Evolutionary conservation across 2,797 vertebrate species (phyloP), one percentile per base, ranked within the genome.

Genomic region (Bradypodion pumilum): DNA sequence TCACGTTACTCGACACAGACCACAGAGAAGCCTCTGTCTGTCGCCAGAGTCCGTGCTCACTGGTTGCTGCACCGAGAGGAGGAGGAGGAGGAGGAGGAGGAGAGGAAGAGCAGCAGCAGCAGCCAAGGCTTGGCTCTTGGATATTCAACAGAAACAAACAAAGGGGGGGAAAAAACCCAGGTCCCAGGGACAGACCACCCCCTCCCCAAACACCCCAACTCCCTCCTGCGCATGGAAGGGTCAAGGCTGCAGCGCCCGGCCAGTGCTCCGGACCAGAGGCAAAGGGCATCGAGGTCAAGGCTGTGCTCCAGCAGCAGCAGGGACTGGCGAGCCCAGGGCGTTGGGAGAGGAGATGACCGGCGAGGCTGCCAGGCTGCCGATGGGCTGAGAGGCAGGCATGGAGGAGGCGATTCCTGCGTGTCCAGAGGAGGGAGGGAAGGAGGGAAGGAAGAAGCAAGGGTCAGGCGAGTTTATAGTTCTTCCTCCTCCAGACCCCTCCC

Each of bases 341-440:
- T 96, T 97, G 29, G 97, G 96, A 89, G 96, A 96, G 91, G 97
- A 96, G 95, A 97, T 97, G 95, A 97, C 95, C 0, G 97, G 97
- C 32, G 97, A 97, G 88, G 96, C 97, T 81, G 96, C 96, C 80
- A 97, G 96, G 95, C 95, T 96, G 90, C 96, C 95, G 88, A 97
- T 92, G n/a, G 97, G 97, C 96, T 97, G 97, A 79, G 97, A 92
- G 87, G 95, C 95, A 89, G 96, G 94, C 97, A 97, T 96, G 86
- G 97, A 97, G 86, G 97, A 97, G 93, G 96, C 95, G 90, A 97
- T 97, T 81, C 97, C 97, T 97, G 91, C 59, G 90, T 21, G 12
- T 72, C 60, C 23, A 21, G 13, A 19, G 19, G 21, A 19, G 56
- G 21, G 1, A 0, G 7, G 52, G 3, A 75, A 1, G 59, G 23